Evolutionary conservation across 2,113 vertebrate species (phyloP).

Genomic region (Chinchilla lanigera): DNA sequence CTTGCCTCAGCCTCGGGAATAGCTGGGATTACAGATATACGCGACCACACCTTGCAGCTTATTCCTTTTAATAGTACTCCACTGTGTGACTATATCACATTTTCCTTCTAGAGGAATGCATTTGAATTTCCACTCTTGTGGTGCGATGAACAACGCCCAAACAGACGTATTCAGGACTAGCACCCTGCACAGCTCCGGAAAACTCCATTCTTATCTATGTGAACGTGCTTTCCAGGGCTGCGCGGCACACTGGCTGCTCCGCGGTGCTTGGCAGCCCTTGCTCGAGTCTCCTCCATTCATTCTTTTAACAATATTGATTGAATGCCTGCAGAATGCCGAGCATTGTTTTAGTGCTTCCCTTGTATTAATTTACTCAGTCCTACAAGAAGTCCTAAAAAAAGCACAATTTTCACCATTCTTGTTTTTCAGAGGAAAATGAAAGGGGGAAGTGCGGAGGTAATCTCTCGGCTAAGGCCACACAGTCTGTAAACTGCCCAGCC

Average conservation of each 20-base stretch:
- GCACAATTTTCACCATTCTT: neutral
- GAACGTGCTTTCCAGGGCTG: neutral
- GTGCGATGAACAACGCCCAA: conserved; percentile 2
- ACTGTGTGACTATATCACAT: neutral
- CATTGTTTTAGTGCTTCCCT: conserved; percentile 1
- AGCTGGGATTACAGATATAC: neutral
- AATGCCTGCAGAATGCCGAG: neutral
- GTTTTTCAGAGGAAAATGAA: conserved; percentile 8
- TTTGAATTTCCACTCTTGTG: conserved; percentile 2
- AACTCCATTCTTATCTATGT: neutral
- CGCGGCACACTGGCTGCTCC: neutral
- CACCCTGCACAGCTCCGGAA: neutral
- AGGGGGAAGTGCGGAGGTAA: neutral
- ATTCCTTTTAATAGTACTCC: conserved; percentile 20
- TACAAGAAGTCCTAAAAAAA: neutral
- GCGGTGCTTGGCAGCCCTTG: neutral
- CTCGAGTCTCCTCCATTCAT: neutral
- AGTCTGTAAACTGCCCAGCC: neutral
- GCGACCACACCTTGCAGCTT: neutral
- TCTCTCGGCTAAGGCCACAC: neutral
- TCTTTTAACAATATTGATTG: neutral
- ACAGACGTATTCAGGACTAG: neutral
- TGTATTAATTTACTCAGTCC: neutral
- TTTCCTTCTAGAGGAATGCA: conserved; percentile 27
- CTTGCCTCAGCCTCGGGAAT: neutral